phyloP scores from a whole-genome alignment of 2,113 vertebrate species.

The Cromileptes altivelis region DNA sequence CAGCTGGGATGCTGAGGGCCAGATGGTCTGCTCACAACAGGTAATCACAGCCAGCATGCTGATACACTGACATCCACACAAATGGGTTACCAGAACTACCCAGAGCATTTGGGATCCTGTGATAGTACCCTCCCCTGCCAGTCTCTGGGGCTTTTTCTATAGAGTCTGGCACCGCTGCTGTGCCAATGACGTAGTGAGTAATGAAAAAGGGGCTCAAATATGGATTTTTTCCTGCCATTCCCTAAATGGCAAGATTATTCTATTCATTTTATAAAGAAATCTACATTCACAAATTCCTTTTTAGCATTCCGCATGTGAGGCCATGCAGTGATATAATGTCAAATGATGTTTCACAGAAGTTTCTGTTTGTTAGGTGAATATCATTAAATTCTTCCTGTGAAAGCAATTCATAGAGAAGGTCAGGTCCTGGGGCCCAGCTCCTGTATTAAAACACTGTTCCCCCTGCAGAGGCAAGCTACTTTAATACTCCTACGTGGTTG shows the following conservation, averaged over 20 bases:
- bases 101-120: slow-evolving; percentile 27
- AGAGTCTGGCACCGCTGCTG: background rate
- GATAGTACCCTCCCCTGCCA: slow-evolving; percentile 1
- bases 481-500: slow-evolving; percentile 24
- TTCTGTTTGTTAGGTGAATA: slow-evolving; percentile 42
- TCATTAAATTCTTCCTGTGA: slow-evolving; percentile 28
- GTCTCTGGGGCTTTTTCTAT: slow-evolving; percentile 13
- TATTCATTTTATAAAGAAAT: background rate
- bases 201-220: background rate
- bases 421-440: slow-evolving; percentile 30
- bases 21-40: slow-evolving; percentile 82
- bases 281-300: background rate
- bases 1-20: slow-evolving; percentile 75
- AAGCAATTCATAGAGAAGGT: slow-evolving; percentile 50
- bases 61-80: slow-evolving; percentile 68
- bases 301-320: background rate
- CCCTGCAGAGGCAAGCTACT: slow-evolving; percentile 41
- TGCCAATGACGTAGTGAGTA: background rate
- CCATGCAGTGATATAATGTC: background rate
- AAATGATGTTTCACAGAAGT: slow-evolving; percentile 30
- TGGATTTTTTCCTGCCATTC: background rate
- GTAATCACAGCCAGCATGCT: slow-evolving; percentile 75
- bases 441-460: slow-evolving; percentile 33
- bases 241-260: background rate
- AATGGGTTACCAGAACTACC: slow-evolving; percentile 66